Evolutionary conservation across 2,888 invertebrate species (phyloP).

Genomic region (Norana najaformis): DNA sequence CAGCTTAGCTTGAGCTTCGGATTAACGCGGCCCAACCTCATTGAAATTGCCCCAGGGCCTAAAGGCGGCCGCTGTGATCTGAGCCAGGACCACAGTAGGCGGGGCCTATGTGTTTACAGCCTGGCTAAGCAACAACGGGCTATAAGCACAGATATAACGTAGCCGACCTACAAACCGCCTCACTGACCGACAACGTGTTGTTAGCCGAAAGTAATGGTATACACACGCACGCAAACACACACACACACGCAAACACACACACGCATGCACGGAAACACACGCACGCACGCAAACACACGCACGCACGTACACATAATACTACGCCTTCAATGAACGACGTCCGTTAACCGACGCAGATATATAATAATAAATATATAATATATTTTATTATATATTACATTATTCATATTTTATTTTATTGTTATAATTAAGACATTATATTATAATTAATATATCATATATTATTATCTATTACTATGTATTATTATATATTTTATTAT

Average conservation of each 20-base stretch:
- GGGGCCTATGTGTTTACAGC: not conserved
- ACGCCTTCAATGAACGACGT: conserved; percentile 6
- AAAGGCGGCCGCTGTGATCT: not conserved
- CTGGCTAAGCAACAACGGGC: conserved; percentile 5
- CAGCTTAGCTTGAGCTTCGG: not conserved
- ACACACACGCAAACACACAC: not conserved
- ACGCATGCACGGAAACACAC: too few relatives aligned
- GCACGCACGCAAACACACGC: not conserved
- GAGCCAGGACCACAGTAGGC: not conserved
- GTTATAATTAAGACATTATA: too few relatives aligned
- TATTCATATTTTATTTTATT: too few relatives aligned
- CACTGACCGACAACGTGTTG: not conserved
- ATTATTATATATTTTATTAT: too few relatives aligned
- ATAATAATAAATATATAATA: not conserved
- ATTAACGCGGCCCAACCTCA: not conserved
- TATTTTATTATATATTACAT: too few relatives aligned
- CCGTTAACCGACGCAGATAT: not conserved
- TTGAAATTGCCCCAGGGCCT: not conserved
- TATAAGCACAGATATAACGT: not conserved
- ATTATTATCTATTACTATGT: too few relatives aligned
- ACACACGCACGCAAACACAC: not conserved
- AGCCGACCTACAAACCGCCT: conserved; percentile 7
- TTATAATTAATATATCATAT: too few relatives aligned
- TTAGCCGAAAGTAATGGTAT: too few relatives aligned
- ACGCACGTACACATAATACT: not conserved